Evolutionary conservation across 2,797 vertebrate genomes (phyloP), one percentile per base, ranked within the genome.

Genomic region (Capromys pilorides): DNA sequence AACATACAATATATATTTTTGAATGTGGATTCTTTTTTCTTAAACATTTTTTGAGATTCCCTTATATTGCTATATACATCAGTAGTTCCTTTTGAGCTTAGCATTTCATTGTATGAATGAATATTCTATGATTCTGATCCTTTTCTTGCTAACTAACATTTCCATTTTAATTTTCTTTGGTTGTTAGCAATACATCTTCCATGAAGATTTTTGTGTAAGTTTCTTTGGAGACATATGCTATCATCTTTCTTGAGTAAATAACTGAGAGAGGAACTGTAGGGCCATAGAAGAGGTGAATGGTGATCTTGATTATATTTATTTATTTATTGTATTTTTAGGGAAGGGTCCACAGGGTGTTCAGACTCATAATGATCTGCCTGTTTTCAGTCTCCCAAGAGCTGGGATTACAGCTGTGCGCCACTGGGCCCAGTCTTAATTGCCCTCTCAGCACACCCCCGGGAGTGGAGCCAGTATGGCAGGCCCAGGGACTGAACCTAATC

Each of bases 1-100:
- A 71, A 81, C n/a, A 57, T 26, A 11, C 41, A 41, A 4, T 69
- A 19, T 80, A 9, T 66, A 51, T 71, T 26, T 78, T 83, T 71
- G 78, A 69, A 24, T 80, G 51, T 73, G n/a, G 2, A 88, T 79
- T 93, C 21, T 92, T 92, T 92, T 77, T 19, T 31, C 36, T 71
- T 6, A 36, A 64, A 69, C 33, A 45, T 12, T 78, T 33, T 57
- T 26, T 69, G 36, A 64, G 36, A 86, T 86, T 82, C 41, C 1
- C 86, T 12, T 24, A 21, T 51, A 61, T 79, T 87, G 31, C 33
- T 84, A 9, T 10, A 22, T 62, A 2, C 54, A 49, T 87, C 36
- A 71, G 54, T 49, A n/a, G 61, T 36, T 86, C 75, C 45, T 66
- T 87, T 51, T 54, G 57, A 64, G 66, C 83, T 66, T 64, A 69